Percentiles rank a stretch among this genome's conserved stretches.
These are phyloP conservation scores for Hypsopygia costalis DNA, from an alignment of 2,888 invertebrate genomes.

Conservation along the genomic window DNA sequence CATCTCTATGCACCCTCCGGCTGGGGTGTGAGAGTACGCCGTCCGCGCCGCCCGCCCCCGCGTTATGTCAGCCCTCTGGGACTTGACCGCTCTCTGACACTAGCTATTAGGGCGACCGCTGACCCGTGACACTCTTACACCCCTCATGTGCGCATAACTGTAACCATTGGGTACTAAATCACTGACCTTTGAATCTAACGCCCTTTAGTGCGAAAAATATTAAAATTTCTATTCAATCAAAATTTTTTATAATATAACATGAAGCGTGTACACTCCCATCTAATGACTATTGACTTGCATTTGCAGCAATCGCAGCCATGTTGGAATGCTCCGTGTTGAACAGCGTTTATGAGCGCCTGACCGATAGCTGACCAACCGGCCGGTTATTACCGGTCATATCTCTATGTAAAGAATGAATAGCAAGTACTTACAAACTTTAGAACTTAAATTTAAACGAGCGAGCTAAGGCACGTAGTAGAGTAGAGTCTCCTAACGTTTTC, in stretches of 20 bases:
- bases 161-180: slow-evolving; percentile 46
- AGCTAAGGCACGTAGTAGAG: slow-evolving; percentile 57
- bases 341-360: slow-evolving; percentile 71
- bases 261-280: slow-evolving; percentile 50
- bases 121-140: slow-evolving; percentile 55
- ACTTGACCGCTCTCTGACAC: slow-evolving; percentile 39
- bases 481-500: slow-evolving; percentile 7
- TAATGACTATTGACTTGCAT: slow-evolving; percentile 68
- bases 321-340: slow-evolving; percentile 65
- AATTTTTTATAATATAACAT: slow-evolving; percentile 31
- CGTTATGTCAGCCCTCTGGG: slow-evolving; percentile 24
- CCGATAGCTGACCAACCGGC: slow-evolving; percentile 64
- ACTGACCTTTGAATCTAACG: slow-evolving; percentile 50
- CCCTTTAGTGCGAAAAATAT: slow-evolving; percentile 39
- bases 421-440: slow-evolving; percentile 60
- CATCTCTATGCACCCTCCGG: slow-evolving; percentile 15
- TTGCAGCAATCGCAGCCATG: slow-evolving; percentile 63
- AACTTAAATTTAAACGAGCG: slow-evolving; percentile 58
- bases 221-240: slow-evolving; percentile 6
- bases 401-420: slow-evolving; percentile 73
- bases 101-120: slow-evolving; percentile 56
- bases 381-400: slow-evolving; percentile 73
- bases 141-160: slow-evolving; percentile 30
- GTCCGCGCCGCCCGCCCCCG: slow-evolving; percentile 19
- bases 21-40: slow-evolving; percentile 13